Evolutionary conservation across 2,888 invertebrate species (phyloP), one percentile per base, ranked within the genome.

Genomic region (Philereme vetulata): DNA sequence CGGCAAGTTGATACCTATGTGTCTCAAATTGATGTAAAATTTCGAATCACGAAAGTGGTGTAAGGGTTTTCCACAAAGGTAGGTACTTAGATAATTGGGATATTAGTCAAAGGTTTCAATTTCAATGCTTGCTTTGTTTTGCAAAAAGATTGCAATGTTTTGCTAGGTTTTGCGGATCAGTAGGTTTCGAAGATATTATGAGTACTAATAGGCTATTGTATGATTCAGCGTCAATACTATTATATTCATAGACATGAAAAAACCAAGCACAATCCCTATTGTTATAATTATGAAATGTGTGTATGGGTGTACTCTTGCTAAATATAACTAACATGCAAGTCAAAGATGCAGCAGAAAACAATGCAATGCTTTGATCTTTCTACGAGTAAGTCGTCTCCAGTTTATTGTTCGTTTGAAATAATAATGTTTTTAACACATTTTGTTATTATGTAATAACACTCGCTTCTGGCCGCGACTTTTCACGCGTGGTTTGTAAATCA

Each of bases 181-280:
- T 6, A 38, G 42, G 50, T 51, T 10, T 35, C 40, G 56, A 45
- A 38, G 56, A 45, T 38, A 45, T 21, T 9, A 49, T 32, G 8
- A 21, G 21, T 21, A 1, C 34, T 47, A 51, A 58, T 57, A 48
- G 52, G 9, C 50, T 54, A 54, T 51, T 50, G 51, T 54, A 54
- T 54, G 50, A 59, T 45, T 60, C 60, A 51, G 33, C 48, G 8
- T 50, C 51, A 51, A 55, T 54, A 46, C 40, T 38, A 51, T 36
- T 43, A 47, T 51, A 50, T 46, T 55, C 46, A 35, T 38, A 55
- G 51, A 56, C 34, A 51, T 51, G 50, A 53, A 62, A 62, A 57
- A 58, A 55, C 48, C 43, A 52, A 52, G 58, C 50, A 60, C 60
- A 62, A 62, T 62, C 49, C 51, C 58, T 49, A 62, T 62, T 62